Evolutionary conservation across 2,888 invertebrate species (phyloP), one percentile per base, ranked within the genome.

Genomic region (Siphlonurus alternatus): DNA sequence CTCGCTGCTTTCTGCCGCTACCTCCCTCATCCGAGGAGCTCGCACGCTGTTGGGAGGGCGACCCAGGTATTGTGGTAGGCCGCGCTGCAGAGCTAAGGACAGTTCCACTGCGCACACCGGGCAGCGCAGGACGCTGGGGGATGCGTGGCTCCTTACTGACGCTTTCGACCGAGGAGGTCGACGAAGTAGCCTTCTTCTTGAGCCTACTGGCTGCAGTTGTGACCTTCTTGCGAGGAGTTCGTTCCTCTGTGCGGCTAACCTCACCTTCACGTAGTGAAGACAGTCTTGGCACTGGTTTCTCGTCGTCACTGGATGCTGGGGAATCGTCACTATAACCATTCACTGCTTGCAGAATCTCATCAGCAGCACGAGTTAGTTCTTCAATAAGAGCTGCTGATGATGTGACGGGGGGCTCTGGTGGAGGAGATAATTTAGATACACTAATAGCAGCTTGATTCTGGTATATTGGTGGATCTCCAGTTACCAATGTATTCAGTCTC

Each of bases 251-350:
- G 15, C 38, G 38, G 15, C 38, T 56, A 3, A 56, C 56, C 56
- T 56, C 56, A 18, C 56, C 56, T n/a, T 56, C 56, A 18, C 22
- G 7, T 3, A 56, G 56, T 7, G 56, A 10, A 20, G 56, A 22
- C 19, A 56, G 56, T 1, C 19, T 19, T 1, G 61, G 23, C 22
- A 19, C 53, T 2, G 20, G 24, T 10, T 23, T 23, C 22, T 65
- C 65, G 23, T 64, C 65, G 15, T 65, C 65, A 23, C 65, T 65
- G 20, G 63, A 25, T 1, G 19, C 22, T 61, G 51, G 61, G 2
- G 63, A 60, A n/a, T 56, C 59, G 24, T 65, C 65, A 20, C 61
- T 53, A 23, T 65, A 65, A 15, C 65, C 65, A 24, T 62, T 63
- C 2, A 65, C 65, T 7, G 64, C 65, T 22, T 64, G 54, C 25